A percentile compares a stretch with the other conserved stretches of the same genome.
Conservation (phyloP, 1,140 invertebrate species). For the Pentalonia nigronervosa region DNA sequence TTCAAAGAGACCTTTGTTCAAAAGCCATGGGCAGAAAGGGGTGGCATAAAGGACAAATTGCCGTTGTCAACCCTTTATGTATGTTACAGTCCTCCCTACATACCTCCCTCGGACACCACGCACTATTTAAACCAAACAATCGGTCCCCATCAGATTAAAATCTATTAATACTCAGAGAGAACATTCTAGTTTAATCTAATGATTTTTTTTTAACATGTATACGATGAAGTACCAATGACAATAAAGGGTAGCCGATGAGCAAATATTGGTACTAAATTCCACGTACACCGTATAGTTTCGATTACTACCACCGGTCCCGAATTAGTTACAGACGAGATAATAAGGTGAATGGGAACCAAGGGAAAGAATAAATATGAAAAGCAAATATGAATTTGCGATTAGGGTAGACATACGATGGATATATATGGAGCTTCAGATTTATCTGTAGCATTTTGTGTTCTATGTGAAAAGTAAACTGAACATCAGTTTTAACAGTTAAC, state of each 20-base stretch:
- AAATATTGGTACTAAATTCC: conserved; percentile 56
- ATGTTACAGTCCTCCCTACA: conserved; percentile 38
- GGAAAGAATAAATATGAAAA: conserved; percentile 56
- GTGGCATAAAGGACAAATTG: conserved; percentile 51
- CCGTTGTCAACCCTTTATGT: conserved; percentile 57
- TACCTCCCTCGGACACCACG: conserved; percentile 57
- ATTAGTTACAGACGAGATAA: conserved; percentile 54
- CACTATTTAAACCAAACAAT: conserved; percentile 57
- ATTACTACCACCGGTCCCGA: conserved; percentile 57
- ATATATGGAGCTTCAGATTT: conserved; percentile 12
- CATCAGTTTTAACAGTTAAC: neutral
- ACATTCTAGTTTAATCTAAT: conserved; percentile 55
- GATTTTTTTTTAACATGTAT: conserved; percentile 53
- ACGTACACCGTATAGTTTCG: conserved; percentile 51
- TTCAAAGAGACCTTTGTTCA: conserved; percentile 55
- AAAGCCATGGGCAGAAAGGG: conserved; percentile 43
- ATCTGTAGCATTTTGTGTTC: neutral
- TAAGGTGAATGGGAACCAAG: conserved; percentile 50
- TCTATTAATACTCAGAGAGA: conserved; percentile 41
- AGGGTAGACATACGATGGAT: conserved; percentile 23
- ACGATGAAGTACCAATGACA: conserved; percentile 58
- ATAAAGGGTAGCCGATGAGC: conserved; percentile 53
- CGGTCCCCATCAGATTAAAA: conserved; percentile 57
- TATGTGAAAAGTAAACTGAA: conserved; percentile 3
- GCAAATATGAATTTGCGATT: conserved; percentile 56